Evolutionary conservation across 2,797 vertebrate species (phyloP).

Genomic region (Sebastes vulpes): DNA sequence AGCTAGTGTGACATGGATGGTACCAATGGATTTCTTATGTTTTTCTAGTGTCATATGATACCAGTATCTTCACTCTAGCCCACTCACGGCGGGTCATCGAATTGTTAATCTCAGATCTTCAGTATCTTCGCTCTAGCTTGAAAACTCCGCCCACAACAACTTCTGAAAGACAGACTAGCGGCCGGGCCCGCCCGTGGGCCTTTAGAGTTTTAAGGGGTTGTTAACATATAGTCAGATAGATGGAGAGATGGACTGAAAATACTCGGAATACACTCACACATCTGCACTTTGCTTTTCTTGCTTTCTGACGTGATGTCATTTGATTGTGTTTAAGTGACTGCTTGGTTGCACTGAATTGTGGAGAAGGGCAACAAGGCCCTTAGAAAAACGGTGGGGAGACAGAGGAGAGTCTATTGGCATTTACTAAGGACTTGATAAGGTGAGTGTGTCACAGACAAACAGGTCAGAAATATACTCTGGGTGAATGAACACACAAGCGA

Average conservation of each 20-base stretch:
- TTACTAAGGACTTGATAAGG: slow-evolving; percentile 74
- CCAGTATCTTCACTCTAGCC: no score
- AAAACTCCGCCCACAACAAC: no score
- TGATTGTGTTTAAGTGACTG: not conserved
- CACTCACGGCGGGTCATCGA: no score
- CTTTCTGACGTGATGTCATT: slow-evolving; percentile 1
- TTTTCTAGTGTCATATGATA: no score
- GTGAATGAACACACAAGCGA: slow-evolving; percentile 3
- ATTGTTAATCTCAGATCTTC: no score
- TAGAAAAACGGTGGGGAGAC: slow-evolving; percentile 22
- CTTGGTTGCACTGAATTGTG: slow-evolving; percentile 7
- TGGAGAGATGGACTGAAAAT: not conserved
- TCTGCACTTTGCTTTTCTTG: not conserved
- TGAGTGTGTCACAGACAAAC: slow-evolving; percentile 54
- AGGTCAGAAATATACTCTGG: slow-evolving; percentile 21
- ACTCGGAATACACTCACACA: not conserved
- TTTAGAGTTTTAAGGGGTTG: not conserved
- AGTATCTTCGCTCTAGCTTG: no score
- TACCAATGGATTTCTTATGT: no score
- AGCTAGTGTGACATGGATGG: no score
- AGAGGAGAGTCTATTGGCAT: slow-evolving; percentile 60
- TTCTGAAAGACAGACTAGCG: no score
- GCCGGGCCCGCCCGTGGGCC: no score
- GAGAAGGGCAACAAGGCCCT: slow-evolving; percentile 18
- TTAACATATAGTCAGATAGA: not conserved